A percentile compares a stretch with the other conserved stretches of the same genome.
Evolutionary conservation across 2,888 invertebrate species (phyloP).

Genomic region (Leuctra nigra): DNA sequence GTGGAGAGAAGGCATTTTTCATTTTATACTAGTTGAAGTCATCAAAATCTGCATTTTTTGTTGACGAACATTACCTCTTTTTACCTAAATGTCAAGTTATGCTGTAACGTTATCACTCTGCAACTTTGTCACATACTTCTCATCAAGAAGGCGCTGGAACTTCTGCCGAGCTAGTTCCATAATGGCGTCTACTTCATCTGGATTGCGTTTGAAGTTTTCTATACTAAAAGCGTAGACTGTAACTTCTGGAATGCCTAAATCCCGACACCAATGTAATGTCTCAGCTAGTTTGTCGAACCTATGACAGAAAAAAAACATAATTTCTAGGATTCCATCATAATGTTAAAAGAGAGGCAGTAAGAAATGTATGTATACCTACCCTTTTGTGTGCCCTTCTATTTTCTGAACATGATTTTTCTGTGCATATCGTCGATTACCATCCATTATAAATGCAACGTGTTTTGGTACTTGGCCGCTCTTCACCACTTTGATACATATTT

Average conservation of each 20-base stretch:
- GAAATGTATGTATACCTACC: slow-evolving; percentile 34
- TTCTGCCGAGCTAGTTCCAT: slow-evolving; percentile 85
- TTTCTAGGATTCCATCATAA: no score
- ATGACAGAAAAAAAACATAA: slow-evolving; percentile 27
- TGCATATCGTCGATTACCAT: slow-evolving; percentile 94
- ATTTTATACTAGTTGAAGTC: no score
- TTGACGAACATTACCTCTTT: no score
- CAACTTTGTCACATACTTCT: no score
- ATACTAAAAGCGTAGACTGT: slow-evolving; percentile 99
- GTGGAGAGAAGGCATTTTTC: no score
- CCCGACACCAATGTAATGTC: slow-evolving; percentile 83
- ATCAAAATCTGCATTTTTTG: no score
- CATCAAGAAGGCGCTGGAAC: slow-evolving; percentile 70
- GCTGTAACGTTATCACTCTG: no score
- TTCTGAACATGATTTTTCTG: slow-evolving; percentile 67
- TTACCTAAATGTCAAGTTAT: no score
- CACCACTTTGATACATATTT: slow-evolving; percentile 62
- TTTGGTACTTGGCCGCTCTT: slow-evolving; percentile 77
- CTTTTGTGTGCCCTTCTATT: slow-evolving; percentile 74
- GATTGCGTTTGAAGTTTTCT: slow-evolving; percentile 92
- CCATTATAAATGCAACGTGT: slow-evolving; percentile 98
- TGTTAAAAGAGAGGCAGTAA: no score
- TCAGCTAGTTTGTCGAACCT: slow-evolving; percentile 75
- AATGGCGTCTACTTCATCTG: slow-evolving; percentile 82
- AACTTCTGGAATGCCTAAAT: slow-evolving; percentile 87